A percentile compares a stretch with the other conserved stretches of the same genome.
These are phyloP conservation scores for Haemorhous mexicanus DNA, from an alignment of 2,113 vertebrate species.

Conservation along the genomic window DNA sequence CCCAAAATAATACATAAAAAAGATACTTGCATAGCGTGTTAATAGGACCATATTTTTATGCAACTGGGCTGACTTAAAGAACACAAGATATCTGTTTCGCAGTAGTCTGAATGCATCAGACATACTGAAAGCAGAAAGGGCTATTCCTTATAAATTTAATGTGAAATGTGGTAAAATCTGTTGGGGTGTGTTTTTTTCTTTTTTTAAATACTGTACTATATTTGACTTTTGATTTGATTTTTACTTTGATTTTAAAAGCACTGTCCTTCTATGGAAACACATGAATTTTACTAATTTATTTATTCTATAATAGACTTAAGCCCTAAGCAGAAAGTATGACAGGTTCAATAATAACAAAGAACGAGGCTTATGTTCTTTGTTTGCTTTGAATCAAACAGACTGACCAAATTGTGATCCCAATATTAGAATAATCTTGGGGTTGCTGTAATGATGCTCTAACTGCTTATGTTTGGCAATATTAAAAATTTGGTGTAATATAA, in stretches of 20 bases:
- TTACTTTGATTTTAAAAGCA: background rate
- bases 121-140: background rate
- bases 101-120: background rate
- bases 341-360: background rate
- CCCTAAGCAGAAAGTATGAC: background rate
- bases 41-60: background rate
- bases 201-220: too few relatives aligned
- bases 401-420: background rate
- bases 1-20: background rate
- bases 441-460: background rate
- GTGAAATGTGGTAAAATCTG: background rate
- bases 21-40: background rate
- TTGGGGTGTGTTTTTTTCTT: rapidly evolving
- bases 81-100: background rate
- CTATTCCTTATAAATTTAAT: background rate
- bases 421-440: background rate
- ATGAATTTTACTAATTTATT: background rate
- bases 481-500: background rate
- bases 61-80: background rate
- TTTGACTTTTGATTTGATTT: background rate
- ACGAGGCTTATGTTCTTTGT: rapidly evolving
- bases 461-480: background rate
- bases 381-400: background rate
- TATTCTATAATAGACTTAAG: background rate
- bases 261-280: background rate